Evolutionary conservation across 2,113 vertebrate genomes (phyloP), one percentile per base, ranked within the genome.

Genomic region (Dolichotis patagonum): DNA sequence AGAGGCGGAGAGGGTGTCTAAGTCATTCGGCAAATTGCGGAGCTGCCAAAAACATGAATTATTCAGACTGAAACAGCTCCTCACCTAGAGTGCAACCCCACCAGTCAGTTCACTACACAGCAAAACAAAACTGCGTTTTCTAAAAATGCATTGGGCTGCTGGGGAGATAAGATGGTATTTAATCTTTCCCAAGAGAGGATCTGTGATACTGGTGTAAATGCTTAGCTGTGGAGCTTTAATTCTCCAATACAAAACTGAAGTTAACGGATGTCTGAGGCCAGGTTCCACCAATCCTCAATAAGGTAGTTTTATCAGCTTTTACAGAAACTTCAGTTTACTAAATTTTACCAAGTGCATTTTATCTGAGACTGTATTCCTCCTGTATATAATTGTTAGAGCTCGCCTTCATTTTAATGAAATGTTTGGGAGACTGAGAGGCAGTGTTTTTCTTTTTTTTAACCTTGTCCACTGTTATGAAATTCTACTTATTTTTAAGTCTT

Each of bases 401-500:
- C 14, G 10, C 17, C 12, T 0, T 75, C 16, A 75, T 46, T 87
- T 75, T 92, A 80, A 60, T 24, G 2, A 91, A 80, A 80, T 43
- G 3, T 46, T 90, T 88, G 20, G 60, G 22, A 87, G 26, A 13
- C 38, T 43, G 52, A 56, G 10, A 2, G 63, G n/a, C 6, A 56
- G 5, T 83, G 2, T 19, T 56, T 56, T 56, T 4, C 20, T 22
- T 83, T 62, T 77, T 90, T 38, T 46, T 16, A 89, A 54, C 0
- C 6, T 80, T 82, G 46, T 62, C 32, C 58, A 89, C 30, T 80
- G 8, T 56, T 75, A 19, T 35, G 28, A 65, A 86, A 43, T 54
- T 56, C n/a, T 77, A 38, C n/a, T 67, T 81, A 43, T 81, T 73
- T 38, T 96, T 35, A 93, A 91, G 88, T 75, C 43, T 67, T 75